Conservation (phyloP, 2,113 vertebrate species). For the Lamprologus sp. region DNA sequence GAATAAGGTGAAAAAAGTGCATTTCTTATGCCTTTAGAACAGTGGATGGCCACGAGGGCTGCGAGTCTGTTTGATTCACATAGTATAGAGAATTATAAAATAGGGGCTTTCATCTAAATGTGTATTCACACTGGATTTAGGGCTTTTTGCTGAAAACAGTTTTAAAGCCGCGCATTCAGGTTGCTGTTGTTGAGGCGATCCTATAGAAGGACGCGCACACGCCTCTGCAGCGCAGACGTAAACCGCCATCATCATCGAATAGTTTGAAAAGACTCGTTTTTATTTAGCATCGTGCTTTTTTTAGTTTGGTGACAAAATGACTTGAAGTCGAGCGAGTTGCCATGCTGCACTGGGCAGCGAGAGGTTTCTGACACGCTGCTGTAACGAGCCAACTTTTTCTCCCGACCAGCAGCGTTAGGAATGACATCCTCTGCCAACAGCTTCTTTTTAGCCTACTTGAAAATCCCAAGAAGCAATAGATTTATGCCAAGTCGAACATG, state of each 20-base stretch:
- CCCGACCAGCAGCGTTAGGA: constrained; percentile 53
- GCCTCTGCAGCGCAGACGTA: background rate
- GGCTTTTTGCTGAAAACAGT: constrained; percentile 33
- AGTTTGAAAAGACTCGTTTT: constrained; percentile 3
- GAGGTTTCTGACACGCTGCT: constrained; percentile 38
- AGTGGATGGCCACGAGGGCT: constrained; percentile 62
- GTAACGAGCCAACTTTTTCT: constrained; percentile 44
- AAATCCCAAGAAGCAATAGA: constrained; percentile 49
- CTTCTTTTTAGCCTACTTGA: constrained; percentile 61
- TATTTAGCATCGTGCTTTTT: background rate
- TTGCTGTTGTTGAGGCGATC: constrained; percentile 32
- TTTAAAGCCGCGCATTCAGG: constrained; percentile 39
- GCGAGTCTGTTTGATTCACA: constrained; percentile 62
- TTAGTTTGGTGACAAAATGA: constrained; percentile 15
- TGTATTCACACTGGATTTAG: constrained; percentile 67
- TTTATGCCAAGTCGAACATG: constrained; percentile 49
- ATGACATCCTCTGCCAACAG: constrained; percentile 56
- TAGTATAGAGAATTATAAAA: constrained; percentile 65
- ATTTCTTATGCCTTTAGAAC: constrained; percentile 64
- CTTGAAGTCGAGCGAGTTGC: constrained; percentile 31
- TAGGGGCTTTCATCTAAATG: constrained; percentile 63
- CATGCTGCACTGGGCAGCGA: constrained; percentile 14
- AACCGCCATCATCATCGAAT: background rate
- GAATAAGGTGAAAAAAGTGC: constrained; percentile 61
- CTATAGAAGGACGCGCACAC: constrained; percentile 13